Base-by-base conservation (phyloP, 1,140 invertebrate species). In the Uloborus diversus region DNA sequence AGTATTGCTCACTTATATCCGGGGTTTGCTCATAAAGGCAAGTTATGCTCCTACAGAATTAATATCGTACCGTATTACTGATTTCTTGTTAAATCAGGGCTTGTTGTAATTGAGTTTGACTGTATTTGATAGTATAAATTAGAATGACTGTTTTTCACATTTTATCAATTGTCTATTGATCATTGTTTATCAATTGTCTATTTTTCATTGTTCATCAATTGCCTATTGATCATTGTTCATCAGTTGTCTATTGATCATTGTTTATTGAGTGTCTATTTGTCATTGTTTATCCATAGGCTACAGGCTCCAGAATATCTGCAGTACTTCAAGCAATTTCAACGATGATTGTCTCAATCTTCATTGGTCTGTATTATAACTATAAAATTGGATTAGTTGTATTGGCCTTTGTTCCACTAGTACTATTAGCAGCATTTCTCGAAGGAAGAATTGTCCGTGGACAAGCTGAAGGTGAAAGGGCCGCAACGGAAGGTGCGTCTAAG, bases 311-410 rank as follows among this genome's bases (percentile, higher is more conserved):
- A 62, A 88, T 96, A 13, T 94, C 94, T 1, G 90, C 91, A 0
- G 91, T 95, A 56, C 85, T 95, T 13, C 94, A 96, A 84, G 91
- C 93, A 0, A 82, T 93, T 1, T 90, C 93, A 20, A 95, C 93
- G 0, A 84, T 96, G 0, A 85, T 90, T 0, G 86, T 93, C 1
- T 91, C 93, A 3, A 88, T 94, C 59, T 86, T 91, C 0, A 86
- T 96, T 49, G 91, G 93, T 1, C 89, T 96, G 85, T 91, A 90
- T 78, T 95, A 91, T 85, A 91, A 93, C 66, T 95, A 93, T 92
- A 92, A 94, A 84, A 87, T 96, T 84, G 93, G 94, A 0, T 84
- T 95, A 0, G 90, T 96, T 1, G 91, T 93, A 0, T 85, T 93
- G 3, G 89, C 90, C 3, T 94, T 94, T 81, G 89, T 94, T 27